Evolutionary conservation across 2,797 vertebrate species (phyloP).

Genomic region (Lacerta agilis): DNA sequence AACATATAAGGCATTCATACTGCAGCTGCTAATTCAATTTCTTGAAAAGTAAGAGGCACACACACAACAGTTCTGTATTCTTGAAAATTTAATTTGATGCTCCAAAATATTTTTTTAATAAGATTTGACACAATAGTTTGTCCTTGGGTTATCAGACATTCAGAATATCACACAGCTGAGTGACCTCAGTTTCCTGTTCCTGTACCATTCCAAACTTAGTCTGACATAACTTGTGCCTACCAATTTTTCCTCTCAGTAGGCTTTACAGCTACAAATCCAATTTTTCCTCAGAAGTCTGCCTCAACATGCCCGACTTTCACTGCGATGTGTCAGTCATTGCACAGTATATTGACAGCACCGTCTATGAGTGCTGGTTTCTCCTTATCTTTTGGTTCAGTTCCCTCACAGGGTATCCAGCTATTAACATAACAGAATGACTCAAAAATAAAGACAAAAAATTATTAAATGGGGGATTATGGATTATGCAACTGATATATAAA

Average conservation of each 20-base stretch:
- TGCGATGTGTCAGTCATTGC: not conserved
- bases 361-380: not conserved
- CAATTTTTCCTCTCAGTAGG: constrained; percentile 19
- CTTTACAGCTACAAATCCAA: not conserved
- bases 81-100: constrained; percentile 45
- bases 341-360: fast-evolving
- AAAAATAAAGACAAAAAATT: fast-evolving
- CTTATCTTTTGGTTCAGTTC: not conserved
- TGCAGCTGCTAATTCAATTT: not conserved
- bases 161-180: not conserved
- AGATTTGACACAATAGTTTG: not conserved
- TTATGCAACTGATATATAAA: fast-evolving
- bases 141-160: not conserved
- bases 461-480: not conserved
- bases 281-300: constrained; percentile 4
- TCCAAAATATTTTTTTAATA: constrained; percentile 10
- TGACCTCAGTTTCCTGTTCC: not conserved
- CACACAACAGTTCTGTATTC: constrained; percentile 35
- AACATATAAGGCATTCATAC: constrained; percentile 3
- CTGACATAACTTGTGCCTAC: not conserved
- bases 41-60: constrained; percentile 32
- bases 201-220: constrained; percentile 18
- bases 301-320: not conserved
- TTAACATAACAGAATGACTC: fast-evolving
- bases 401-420: not conserved